Evolutionary conservation across 2,113 vertebrate genomes (phyloP).

Genomic region (Tympanuchus pallidicinctus): DNA sequence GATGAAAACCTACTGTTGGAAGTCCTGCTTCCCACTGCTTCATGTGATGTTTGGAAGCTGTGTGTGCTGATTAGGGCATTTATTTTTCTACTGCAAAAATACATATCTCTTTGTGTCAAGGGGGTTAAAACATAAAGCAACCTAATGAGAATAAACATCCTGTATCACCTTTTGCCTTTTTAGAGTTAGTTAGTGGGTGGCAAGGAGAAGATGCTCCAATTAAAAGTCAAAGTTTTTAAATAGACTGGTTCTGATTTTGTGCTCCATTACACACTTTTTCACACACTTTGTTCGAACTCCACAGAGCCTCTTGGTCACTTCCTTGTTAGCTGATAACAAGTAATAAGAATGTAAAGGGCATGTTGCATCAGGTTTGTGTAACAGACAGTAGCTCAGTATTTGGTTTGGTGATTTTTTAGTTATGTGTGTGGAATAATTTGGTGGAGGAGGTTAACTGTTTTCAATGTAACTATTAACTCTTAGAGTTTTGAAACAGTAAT

Average conservation of each 20-base stretch:
- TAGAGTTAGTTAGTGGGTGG: background rate
- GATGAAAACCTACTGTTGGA: background rate
- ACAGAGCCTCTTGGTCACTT: background rate
- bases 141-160: background rate
- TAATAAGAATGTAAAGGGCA: background rate
- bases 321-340: background rate
- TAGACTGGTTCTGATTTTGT: background rate
- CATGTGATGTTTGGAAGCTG: background rate
- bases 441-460: background rate
- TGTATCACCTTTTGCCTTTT: background rate
- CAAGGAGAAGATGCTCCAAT: background rate
- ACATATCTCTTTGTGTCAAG: background rate
- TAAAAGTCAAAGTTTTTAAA: slow-evolving; percentile 7
- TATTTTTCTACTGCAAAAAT: background rate
- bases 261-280: slow-evolving; percentile 6
- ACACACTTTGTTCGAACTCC: background rate
- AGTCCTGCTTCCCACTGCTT: background rate
- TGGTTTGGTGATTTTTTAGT: background rate
- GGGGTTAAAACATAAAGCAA: background rate
- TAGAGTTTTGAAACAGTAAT: background rate
- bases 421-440: background rate
- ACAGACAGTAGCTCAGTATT: background rate
- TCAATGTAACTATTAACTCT: background rate
- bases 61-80: background rate
- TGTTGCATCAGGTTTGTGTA: background rate